Base-by-base conservation (phyloP, 2,797 vertebrate genomes). In the Betta splendens region DNA sequence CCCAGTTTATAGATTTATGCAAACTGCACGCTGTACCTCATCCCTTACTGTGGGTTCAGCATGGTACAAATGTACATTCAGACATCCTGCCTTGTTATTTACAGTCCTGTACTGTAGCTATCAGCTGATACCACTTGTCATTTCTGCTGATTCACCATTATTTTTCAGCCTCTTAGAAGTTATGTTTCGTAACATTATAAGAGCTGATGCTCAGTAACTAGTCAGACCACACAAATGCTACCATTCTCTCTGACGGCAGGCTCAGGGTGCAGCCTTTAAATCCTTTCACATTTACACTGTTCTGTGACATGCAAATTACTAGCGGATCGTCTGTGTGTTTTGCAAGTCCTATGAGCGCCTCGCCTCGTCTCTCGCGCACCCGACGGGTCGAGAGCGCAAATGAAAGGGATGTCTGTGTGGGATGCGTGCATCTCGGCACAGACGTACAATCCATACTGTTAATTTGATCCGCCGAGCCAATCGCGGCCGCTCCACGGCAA, bases 401-500 rank as follows among this genome's bases (percentile, higher is more conserved):
- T 69, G 60, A 72, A 74, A 63, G 83, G 75, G 75, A 70, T 67
- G 67, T 80, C 58, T 79, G 78, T 83, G 83, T 82, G 82, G 82
- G 78, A 70, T 63, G 63, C 42, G 9, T 51, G 48, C 48, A 57
- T 81, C 43, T 65, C 77, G 75, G 76, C 72, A 62, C 65, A 72
- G 57, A 80, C 64, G 74, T 73, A 58, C 22, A 52, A 62, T 79
- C 79, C 65, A 75, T 79, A 80, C 50, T 70, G 64, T 73, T 77
- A 25, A 39, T 60, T 68, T 74, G 33, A 49, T 69, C 56, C 55
- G 63, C 25, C 62, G 35, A 64, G 40, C 17, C 38, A 69, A 32
- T 64, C 29, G 6, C 26, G 15, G 35, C 43, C 32, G n/a, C 47
- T 47, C 47, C 38, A 61, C 51, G 45, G 28, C 43, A 46, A 40